Evolutionary conservation across 2,113 vertebrate genomes (phyloP).

Genomic region (Rostratula benghalensis): DNA sequence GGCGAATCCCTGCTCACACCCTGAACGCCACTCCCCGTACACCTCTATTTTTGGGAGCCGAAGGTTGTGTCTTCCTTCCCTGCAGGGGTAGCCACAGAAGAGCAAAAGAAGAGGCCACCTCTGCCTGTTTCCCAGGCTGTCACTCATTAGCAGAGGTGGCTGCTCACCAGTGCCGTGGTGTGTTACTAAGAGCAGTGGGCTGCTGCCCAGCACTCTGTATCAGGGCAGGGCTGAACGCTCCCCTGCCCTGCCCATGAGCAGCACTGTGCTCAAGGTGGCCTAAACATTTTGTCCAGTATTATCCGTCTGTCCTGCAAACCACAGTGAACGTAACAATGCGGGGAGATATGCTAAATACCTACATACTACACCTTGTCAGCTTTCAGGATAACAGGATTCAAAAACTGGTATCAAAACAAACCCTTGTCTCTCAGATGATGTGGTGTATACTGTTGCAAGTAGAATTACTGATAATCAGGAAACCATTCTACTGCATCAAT

Average conservation of each 20-base stretch:
- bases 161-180: background rate
- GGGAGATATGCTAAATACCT: background rate
- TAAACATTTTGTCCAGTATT: background rate
- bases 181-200: background rate
- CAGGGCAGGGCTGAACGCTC: background rate
- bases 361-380: fast-evolving
- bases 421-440: background rate
- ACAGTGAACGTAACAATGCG: fast-evolving
- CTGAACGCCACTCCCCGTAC: background rate
- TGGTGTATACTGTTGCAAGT: background rate
- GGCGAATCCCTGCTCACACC: background rate
- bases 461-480: constrained; percentile 53
- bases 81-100: constrained; percentile 49
- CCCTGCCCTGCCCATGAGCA: background rate
- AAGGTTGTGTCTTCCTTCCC: background rate
- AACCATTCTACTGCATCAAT: constrained; percentile 46
- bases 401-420: constrained; percentile 35
- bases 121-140: background rate
- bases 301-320: background rate
- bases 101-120: background rate
- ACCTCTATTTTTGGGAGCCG: background rate
- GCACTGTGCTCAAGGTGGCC: background rate
- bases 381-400: background rate
- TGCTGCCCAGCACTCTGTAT: background rate
- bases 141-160: background rate